Evolutionary conservation across 2,888 invertebrate species (phyloP), one percentile per base, ranked within the genome.

Genomic region (Aethes cnicana): DNA sequence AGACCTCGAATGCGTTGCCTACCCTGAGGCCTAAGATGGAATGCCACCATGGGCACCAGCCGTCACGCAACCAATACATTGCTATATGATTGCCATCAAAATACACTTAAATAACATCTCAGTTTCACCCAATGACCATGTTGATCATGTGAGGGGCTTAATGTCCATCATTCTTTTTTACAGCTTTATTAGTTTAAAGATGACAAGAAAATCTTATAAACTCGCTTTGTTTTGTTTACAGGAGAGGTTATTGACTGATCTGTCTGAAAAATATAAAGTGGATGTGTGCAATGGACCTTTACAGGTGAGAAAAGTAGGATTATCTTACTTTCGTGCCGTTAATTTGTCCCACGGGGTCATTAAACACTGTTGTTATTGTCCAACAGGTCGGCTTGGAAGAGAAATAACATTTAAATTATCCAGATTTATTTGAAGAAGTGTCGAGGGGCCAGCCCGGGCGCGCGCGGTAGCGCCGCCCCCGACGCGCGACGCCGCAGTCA

Each of bases 361-460:
- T 42, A 28, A 42, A 18, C 7, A 12, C 16, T 1, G 6, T 21
- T 41, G 42, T 36, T 47, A n/a, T 44, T 32, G 6, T 69, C 64
- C 1, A 11, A 20, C 87, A 92, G 91, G 82, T 90, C 74, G 90
- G 81, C 64, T 79, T 90, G 67, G 86, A 85, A 80, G 88, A 90
- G 72, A 91, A 91, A 88, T 91, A 91, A 91, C 89, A 84, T 67
- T 70, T 69, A 72, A 60, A 69, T 56, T 68, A 64, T 60, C 57
- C 62, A 70, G 66, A 65, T 59, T 62, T 64, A 68, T 57, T 68
- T 61, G 66, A 68, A 71, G 69, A 68, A 70, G 72, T 68, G 59
- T 65, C 68, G 65, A 69, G 69, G 71, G 71, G 66, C 73, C 72
- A 77, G 74, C 76, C 77, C 73, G 69, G 64, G 55, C 55, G 61